Evolutionary conservation across 2,888 invertebrate genomes (phyloP).

Genomic region (Parnassius apollo): DNA sequence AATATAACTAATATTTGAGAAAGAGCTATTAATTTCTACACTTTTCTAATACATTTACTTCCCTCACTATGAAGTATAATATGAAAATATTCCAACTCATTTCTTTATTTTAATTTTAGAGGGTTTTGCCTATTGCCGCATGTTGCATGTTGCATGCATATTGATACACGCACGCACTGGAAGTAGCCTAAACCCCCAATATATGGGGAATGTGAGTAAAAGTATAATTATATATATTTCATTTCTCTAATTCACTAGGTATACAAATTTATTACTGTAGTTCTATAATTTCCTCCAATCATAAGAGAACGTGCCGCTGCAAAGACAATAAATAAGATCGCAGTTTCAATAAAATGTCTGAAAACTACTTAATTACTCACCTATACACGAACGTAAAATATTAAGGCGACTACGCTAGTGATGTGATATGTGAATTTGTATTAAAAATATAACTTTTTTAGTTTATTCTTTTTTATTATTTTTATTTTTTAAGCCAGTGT

Average conservation of each 20-base stretch:
- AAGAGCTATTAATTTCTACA: no score
- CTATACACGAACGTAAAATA: constrained; percentile 16
- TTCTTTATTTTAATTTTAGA: no score
- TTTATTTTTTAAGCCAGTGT: no score
- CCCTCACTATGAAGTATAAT: no score
- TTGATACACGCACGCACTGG: neutral
- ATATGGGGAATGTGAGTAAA: no score
- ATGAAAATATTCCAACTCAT: no score
- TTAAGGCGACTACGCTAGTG: constrained; percentile 9
- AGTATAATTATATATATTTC: neutral
- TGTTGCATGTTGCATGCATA: no score
- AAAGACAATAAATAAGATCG: constrained; percentile 11
- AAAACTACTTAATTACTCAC: constrained; percentile 19
- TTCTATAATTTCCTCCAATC: neutral
- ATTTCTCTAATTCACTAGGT: neutral
- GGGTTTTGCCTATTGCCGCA: no score
- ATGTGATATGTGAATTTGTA: neutral
- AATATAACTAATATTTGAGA: no score
- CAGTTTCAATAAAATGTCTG: constrained; percentile 15
- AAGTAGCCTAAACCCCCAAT: neutral
- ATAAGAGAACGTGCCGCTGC: neutral
- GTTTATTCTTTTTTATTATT: no score
- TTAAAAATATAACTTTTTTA: no score
- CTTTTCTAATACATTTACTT: no score
- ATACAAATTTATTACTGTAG: neutral